Evolutionary conservation across 2,888 invertebrate genomes (phyloP), one percentile per base, ranked within the genome.

Genomic region (Abscondita cerata): DNA sequence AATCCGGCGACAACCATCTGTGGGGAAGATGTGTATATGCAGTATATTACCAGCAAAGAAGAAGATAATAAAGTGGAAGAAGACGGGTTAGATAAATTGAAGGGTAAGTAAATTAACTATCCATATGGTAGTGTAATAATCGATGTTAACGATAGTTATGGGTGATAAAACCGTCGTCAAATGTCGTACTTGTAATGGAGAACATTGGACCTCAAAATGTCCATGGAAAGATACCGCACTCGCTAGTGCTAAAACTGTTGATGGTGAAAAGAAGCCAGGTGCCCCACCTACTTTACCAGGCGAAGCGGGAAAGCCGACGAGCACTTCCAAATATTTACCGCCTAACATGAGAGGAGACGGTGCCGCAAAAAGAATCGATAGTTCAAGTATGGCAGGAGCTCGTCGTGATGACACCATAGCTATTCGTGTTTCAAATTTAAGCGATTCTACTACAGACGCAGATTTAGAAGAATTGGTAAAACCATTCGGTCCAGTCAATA

Each of bases 181-280:
- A 78, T 96, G 96, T 76, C 88, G 96, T 80, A 92, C 89, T 63
- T 96, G 96, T 80, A 91, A 91, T 75, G 95, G 97, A 54, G 98
- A 98, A 77, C 99, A 99, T 85, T 99, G 98, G 97, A 97, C 98
- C 33, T 90, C 95, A 38, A 93, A 94, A 76, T 99, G 99, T 85
- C 99, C 99, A 0, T 98, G 95, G 87, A 98, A 96, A 82, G 95
- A 97, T 74, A 93, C 94, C 0, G 89, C 89, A 71, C 83, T 91
- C 73, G 89, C 87, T 55, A 89, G 89, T 68, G 82, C 86, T 60
- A 89, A 89, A 77, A 69, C 83, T 34, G 86, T 82, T 72, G 85
- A 85, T 70, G 83, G 83, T 59, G 86, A 86, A 74, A 82, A 85
- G 59, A 75, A 78, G 13, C 64, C 74, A 1, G 19, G 13, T 2